Evolutionary conservation across 2,888 invertebrate species (phyloP).

Genomic region (Athrips mouffetella): DNA sequence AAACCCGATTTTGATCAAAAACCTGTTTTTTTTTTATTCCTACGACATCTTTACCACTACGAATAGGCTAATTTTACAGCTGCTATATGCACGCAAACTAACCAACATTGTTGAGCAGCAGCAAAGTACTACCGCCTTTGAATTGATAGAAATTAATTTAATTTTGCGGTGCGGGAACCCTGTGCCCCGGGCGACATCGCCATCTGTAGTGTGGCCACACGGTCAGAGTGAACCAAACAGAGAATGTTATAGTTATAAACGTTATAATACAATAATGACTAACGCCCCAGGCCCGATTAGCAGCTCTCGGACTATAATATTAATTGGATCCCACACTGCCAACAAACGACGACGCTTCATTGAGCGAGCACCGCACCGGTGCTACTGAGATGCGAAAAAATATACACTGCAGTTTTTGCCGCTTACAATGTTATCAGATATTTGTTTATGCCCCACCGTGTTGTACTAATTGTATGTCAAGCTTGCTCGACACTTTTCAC

Average conservation of each 20-base stretch:
- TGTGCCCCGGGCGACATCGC: slow-evolving; percentile 51
- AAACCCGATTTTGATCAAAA: too few relatives aligned
- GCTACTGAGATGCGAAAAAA: too few relatives aligned
- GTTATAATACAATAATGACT: slow-evolving; percentile 34
- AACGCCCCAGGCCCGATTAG: slow-evolving; percentile 40
- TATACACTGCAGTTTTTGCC: too few relatives aligned
- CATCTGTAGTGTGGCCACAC: slow-evolving; percentile 48
- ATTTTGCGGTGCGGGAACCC: slow-evolving; percentile 60
- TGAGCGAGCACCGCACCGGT: too few relatives aligned
- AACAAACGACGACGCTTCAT: too few relatives aligned
- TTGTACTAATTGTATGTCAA: too few relatives aligned
- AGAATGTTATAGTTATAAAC: slow-evolving; percentile 32
- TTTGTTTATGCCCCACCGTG: too few relatives aligned
- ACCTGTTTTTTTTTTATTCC: too few relatives aligned
- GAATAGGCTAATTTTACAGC: not conserved
- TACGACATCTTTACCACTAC: too few relatives aligned
- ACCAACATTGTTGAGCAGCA: not conserved
- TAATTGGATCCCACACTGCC: slow-evolving; percentile 19
- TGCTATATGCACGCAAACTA: not conserved
- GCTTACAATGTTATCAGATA: too few relatives aligned
- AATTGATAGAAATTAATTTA: slow-evolving; percentile 62
- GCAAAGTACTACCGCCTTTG: slow-evolving; percentile 32
- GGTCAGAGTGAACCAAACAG: slow-evolving; percentile 33
- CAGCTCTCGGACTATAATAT: slow-evolving; percentile 35
- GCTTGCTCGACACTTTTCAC: too few relatives aligned